Evolutionary conservation across 2,113 vertebrate genomes (phyloP).

Genomic region (Otis tarda): DNA sequence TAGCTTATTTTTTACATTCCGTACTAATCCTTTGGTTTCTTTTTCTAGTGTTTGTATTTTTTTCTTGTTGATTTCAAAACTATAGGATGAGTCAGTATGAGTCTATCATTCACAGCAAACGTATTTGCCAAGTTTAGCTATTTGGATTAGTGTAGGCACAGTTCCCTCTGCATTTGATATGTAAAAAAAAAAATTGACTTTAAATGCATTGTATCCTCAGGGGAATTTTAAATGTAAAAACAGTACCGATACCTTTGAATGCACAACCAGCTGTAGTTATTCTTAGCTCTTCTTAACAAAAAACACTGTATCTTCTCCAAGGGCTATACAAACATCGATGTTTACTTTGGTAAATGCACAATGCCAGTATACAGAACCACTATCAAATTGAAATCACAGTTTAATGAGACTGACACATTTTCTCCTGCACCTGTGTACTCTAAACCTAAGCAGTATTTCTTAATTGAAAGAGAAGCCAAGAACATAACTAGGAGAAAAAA

Average conservation of each 20-base stretch:
- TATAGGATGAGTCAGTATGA: background rate
- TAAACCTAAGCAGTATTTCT: background rate
- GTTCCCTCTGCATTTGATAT: background rate
- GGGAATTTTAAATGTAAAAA: background rate
- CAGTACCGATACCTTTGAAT: background rate
- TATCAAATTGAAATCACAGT: background rate
- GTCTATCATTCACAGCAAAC: background rate
- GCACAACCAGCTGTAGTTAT: background rate
- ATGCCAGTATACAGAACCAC: background rate
- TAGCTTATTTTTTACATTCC: background rate
- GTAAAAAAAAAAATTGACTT: background rate
- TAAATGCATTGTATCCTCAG: background rate
- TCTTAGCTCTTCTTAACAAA: background rate
- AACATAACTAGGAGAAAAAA: background rate
- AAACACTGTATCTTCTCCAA: accelerated
- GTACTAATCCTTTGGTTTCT: background rate
- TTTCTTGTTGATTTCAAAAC: background rate
- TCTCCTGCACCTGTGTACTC: background rate
- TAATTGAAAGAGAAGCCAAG: background rate
- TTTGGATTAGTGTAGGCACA: background rate
- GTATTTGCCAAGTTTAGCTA: background rate
- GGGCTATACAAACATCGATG: background rate
- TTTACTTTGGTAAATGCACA: background rate
- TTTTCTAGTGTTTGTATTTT: background rate
- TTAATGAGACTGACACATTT: background rate